Evolutionary conservation across 2,113 vertebrate genomes (phyloP).

Genomic region (Vireo altiloquus): DNA sequence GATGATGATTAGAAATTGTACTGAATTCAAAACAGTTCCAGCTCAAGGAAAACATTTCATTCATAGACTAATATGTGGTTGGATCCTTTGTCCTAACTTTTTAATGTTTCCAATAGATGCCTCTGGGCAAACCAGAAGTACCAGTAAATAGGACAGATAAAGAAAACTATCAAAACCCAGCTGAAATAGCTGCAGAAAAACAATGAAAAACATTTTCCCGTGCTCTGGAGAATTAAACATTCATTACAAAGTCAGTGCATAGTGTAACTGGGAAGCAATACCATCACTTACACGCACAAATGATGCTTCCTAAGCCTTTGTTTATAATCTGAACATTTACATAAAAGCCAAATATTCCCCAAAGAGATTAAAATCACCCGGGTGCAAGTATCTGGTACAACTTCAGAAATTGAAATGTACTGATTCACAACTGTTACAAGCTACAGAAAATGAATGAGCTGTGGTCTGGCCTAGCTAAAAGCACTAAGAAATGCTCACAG

Average conservation of each 20-base stretch:
- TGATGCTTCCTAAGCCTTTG: neutral
- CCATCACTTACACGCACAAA: neutral
- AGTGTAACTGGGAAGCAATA: constrained; percentile 3
- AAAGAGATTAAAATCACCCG: neutral
- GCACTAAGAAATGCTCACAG: neutral
- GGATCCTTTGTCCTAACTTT: neutral
- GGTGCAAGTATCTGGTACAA: neutral
- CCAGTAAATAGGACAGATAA: constrained; percentile 38
- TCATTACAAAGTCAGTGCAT: constrained; percentile 8
- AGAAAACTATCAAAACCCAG: constrained; percentile 28
- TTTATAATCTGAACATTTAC: constrained; percentile 12
- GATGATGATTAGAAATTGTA: constrained; percentile 9
- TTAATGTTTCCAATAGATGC: neutral
- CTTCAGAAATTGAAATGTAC: neutral
- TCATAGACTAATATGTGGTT: neutral
- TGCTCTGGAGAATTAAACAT: constrained; percentile 33
- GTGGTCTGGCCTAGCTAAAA: neutral
- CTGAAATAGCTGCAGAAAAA: constrained; percentile 9
- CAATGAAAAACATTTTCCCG: constrained; percentile 1
- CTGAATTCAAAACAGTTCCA: constrained; percentile 1
- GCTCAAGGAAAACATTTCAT: neutral
- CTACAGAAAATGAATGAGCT: neutral
- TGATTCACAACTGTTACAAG: neutral
- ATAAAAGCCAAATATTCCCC: constrained; percentile 26
- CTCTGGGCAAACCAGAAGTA: constrained; percentile 12